Evolutionary conservation across 2,797 vertebrate genomes (phyloP), one percentile per base, ranked within the genome.

Genomic region (Threskiornis aethiopicus): DNA sequence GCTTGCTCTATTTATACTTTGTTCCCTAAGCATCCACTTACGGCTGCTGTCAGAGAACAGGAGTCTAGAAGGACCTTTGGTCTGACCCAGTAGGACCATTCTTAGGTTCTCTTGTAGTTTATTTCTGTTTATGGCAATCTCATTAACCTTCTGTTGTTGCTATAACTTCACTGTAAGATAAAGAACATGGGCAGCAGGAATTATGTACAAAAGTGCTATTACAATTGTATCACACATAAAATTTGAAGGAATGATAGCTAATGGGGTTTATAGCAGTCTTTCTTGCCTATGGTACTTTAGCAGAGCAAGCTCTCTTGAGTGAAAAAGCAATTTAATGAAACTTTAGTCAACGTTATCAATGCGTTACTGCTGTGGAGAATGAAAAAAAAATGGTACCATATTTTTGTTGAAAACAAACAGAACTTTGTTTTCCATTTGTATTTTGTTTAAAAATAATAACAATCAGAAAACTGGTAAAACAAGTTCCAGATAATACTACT

Each of bases 401-500:
- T 67, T 35, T 89, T 76, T 76, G 22, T 70, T 82, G 57, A 59
- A 95, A 84, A 84, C 16, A 85, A 54, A 42, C 46, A 39, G 46
- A 70, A 46, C 35, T 78, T 87, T 81, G 13, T 83, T 94, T 96
- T 83, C 46, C 39, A 31, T 91, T 96, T 91, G n/a, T 84, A 31
- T 88, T 90, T 91, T 80, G 44, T 83, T 90, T 82, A 62, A 87
- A 73, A 93, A 93, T 86, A 90, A 58, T 28, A 91, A 62, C 18
- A 73, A 20, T 87, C 58, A 83, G 61, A 93, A 94, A 96, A 77
- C 16, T 16, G 28, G 59, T 95, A 93, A 93, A 92, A 94, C 90
- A 83, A 84, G 81, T 87, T 96, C 93, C 96, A 97, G 94, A 95
- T 91, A 96, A 73, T 95, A 91, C 85, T 96, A 69, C 93, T 95